Evolutionary conservation across 2,113 vertebrate genomes (phyloP), one percentile per base, ranked within the genome.

Genomic region (Corythoichthys intestinalis): DNA sequence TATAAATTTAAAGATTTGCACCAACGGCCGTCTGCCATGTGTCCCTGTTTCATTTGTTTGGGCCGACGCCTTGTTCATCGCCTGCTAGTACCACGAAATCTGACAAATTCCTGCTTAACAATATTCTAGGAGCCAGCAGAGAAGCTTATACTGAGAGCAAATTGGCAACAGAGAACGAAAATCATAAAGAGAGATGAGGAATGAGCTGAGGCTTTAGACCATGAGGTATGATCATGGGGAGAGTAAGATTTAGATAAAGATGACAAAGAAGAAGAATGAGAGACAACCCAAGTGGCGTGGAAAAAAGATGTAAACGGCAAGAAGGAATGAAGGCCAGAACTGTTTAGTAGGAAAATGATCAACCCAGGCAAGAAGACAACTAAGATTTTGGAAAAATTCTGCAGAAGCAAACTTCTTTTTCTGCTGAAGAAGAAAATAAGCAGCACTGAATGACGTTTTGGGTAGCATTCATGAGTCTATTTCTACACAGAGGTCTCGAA

Each of bases 361-460:
- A 39, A 39, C 14, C 17, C 7, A 5, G 44, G 17, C 8, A 2
- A 41, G 38, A 38, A 39, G 35, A 12, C 2, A 46, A 72, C 64
- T 75, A 67, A 37, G 68, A 82, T 81, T 75, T 84, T 74, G 76
- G 68, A 83, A 88, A 86, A 76, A 85, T 81, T 83, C 80, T 80
- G 73, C 49, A 76, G 79, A 79, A 80, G 76, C 66, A 78, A 85
- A 87, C 85, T 78, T 85, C 74, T 59, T 46, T 84, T 81, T 78
- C 80, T 60, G 65, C 79, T 78, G 70, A 79, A 48, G 58, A 67
- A 71, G 65, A 76, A 74, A 74, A 67, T 62, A 54, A 73, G 78
- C 73, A 80, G 63, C 38, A 59, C 67, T 63, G 83, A 87, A 81
- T 85, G 74, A 81, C 83, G 83, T 70, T 87, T 85, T 75, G 81